phyloP scores from a whole-genome alignment of 2,888 invertebrate genomes.

The Protonemura montana region DNA sequence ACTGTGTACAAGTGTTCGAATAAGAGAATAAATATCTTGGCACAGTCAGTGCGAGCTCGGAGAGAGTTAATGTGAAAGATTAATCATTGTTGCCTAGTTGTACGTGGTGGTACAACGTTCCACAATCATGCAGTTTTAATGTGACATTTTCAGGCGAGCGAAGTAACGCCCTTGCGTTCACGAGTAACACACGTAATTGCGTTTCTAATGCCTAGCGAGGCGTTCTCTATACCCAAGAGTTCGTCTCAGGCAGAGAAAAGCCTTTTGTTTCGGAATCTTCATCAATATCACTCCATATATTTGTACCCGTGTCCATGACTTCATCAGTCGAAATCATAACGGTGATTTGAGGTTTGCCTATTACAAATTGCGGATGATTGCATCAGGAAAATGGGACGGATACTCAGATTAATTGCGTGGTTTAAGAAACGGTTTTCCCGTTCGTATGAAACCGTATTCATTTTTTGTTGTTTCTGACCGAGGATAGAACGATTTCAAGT shows the following conservation, averaged over 20 bases:
- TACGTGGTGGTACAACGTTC: background rate
- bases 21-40: background rate
- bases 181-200: background rate
- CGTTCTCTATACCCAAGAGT: background rate
- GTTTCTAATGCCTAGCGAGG: background rate
- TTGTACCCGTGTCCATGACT: background rate
- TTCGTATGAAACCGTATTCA: background rate
- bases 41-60: background rate
- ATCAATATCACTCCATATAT: background rate
- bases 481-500: too few species aligned
- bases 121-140: slow-evolving; percentile 12
- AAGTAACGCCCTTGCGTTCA: background rate
- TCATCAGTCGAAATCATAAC: background rate
- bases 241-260: background rate
- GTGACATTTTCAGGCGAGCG: background rate
- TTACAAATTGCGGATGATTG: background rate
- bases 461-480: too few species aligned
- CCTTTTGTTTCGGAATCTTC: background rate
- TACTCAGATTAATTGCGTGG: background rate
- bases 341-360: background rate
- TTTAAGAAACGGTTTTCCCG: background rate
- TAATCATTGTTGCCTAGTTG: background rate
- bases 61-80: background rate
- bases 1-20: too few species aligned
- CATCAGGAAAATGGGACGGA: background rate